Conservation (phyloP, 92 coral and sea anemone species). For the Montipora capitata region DNA sequence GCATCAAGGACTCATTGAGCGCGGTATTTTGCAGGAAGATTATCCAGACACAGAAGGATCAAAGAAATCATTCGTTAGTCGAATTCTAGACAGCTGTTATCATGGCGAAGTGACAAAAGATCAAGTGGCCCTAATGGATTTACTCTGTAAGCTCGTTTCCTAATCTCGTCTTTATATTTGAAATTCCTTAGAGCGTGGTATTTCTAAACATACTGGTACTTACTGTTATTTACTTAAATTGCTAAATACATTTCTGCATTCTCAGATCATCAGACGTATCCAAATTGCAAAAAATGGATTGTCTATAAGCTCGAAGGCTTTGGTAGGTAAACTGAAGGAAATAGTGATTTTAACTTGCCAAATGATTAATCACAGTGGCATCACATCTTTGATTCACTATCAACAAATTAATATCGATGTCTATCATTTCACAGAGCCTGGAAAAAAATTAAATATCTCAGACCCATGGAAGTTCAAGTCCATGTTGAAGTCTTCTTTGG, state of each 20-base stretch:
- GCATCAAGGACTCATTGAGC: conserved; percentile 68
- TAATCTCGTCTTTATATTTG: background rate
- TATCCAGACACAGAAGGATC: conserved; percentile 68
- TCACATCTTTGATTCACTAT: too few relatives aligned
- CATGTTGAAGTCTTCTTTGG: conserved; percentile 59
- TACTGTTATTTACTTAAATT: too few relatives aligned
- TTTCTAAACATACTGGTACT: background rate
- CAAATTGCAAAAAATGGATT: conserved; percentile 86
- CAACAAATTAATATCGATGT: background rate
- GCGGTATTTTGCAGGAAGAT: conserved; percentile 66
- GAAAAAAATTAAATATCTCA: conserved; percentile 35
- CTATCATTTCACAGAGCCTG: conserved; percentile 26
- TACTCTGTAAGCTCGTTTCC: conserved; percentile 74
- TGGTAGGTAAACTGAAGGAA: conserved; percentile 64
- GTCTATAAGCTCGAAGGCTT: conserved; percentile 74
- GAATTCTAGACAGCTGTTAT: conserved; percentile 59
- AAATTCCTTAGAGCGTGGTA: background rate
- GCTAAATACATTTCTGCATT: background rate
- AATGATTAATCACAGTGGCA: too few relatives aligned
- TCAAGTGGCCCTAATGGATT: conserved; percentile 77
- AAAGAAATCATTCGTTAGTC: conserved; percentile 74
- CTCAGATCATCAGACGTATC: conserved; percentile 84
- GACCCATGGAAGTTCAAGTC: conserved; percentile 73
- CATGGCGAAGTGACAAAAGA: conserved; percentile 61
- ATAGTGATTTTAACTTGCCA: too few relatives aligned